These are phyloP conservation scores for Papilio xuthus DNA, from an alignment of 1,140 invertebrate genomes.

Conservation along the genomic window DNA sequence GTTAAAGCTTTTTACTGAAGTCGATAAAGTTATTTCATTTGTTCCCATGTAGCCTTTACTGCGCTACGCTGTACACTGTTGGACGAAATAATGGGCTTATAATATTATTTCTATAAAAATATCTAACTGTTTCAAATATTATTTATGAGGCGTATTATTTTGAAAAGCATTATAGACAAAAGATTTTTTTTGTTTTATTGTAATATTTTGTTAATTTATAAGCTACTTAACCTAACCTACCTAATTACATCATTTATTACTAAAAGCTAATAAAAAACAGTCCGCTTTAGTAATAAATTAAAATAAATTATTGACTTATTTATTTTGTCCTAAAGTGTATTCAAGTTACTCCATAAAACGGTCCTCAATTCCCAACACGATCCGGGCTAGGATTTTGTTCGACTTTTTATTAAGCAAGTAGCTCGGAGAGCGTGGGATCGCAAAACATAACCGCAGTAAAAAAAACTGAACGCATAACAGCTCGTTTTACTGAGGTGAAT, in stretches of 20 bases:
- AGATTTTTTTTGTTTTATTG: no score
- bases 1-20: not conserved
- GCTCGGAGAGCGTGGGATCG: conserved; percentile 55
- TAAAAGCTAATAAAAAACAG: not conserved
- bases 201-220: no score
- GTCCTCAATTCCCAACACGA: conserved; percentile 43
- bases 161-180: no score
- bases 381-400: conserved; percentile 38
- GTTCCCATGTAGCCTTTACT: not conserved
- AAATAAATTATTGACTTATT: conserved; percentile 9
- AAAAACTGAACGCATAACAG: conserved; percentile 14
- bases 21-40: conserved; percentile 6
- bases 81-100: not conserved
- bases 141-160: no score
- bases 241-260: no score
- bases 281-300: not conserved
- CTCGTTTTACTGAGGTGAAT: not conserved
- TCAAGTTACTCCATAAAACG: conserved; percentile 42
- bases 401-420: conserved; percentile 47
- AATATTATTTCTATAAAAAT: not conserved
- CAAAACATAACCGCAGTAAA: conserved; percentile 46
- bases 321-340: conserved; percentile 36
- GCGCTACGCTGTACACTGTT: not conserved
- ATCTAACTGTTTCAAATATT: no score
- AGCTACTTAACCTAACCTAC: no score